These are phyloP conservation scores for Leptinotarsa defecta DNA, from an alignment of 1,140 invertebrate genomes.

Conservation along the genomic window DNA sequence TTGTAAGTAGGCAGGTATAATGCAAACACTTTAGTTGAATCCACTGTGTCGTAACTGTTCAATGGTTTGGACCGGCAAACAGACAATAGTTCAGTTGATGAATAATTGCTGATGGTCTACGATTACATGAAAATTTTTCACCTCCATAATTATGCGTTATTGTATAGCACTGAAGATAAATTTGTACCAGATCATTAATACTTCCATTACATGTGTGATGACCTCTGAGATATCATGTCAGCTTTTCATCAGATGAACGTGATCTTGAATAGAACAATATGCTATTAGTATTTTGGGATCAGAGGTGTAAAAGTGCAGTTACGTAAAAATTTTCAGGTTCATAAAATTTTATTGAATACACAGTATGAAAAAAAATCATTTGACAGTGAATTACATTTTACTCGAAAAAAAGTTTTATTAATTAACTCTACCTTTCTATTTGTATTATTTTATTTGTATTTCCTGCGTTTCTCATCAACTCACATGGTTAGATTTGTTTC, in stretches of 20 bases:
- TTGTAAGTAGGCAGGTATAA: too few relatives aligned
- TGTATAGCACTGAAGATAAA: not conserved
- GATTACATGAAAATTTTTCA: not conserved
- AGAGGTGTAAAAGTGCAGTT: too few relatives aligned
- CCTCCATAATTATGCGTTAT: conserved; percentile 2
- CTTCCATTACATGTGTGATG: not conserved
- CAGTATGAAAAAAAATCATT: too few relatives aligned
- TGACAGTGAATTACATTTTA: too few relatives aligned
- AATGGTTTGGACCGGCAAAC: not conserved
- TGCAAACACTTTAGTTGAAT: not conserved
- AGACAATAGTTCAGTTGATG: not conserved
- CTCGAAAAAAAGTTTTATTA: too few relatives aligned
- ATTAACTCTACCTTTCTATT: too few relatives aligned
- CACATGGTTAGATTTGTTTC: too few relatives aligned
- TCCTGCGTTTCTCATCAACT: too few relatives aligned
- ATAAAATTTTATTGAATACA: too few relatives aligned
- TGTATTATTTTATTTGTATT: too few relatives aligned
- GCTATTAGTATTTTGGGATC: too few relatives aligned
- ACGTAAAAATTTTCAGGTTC: too few relatives aligned
- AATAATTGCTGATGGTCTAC: not conserved
- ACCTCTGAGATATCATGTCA: not conserved
- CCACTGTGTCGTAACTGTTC: conserved; percentile 1
- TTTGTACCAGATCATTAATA: not conserved
- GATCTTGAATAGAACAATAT: not conserved
- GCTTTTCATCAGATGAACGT: not conserved